These are phyloP conservation scores for Notocelia uddmanniana DNA, from an alignment of 2,888 invertebrate genomes.

Conservation along the genomic window DNA sequence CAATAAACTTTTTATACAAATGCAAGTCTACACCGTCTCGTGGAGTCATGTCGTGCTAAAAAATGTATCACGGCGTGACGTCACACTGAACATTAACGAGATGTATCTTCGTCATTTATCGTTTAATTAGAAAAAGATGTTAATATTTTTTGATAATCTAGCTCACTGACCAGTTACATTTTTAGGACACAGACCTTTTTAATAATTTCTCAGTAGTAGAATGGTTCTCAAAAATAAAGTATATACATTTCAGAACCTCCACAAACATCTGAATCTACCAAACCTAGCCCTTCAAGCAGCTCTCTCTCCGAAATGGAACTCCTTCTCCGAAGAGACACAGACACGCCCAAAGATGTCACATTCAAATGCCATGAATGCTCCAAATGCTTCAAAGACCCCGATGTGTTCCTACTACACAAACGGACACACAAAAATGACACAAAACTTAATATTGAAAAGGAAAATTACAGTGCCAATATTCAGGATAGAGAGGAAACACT, in stretches of 20 bases:
- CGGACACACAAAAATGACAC: constrained; percentile 58
- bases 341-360: constrained; percentile 48
- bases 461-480: constrained; percentile 61
- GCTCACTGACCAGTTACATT: no score
- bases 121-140: no score
- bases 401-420: constrained; percentile 73
- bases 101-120: no score
- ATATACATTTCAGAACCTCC: constrained; percentile 26
- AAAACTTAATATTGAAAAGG: constrained; percentile 57
- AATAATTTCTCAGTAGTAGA: no score
- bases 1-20: no score
- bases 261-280: constrained; percentile 36
- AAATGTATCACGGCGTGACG: no score
- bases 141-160: no score
- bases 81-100: no score
- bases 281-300: constrained; percentile 45
- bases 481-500: constrained; percentile 62
- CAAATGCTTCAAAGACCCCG: constrained; percentile 80
- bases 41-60: no score
- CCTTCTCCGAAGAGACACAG: constrained; percentile 22
- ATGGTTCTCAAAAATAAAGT: no score
- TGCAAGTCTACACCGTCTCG: no score
- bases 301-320: constrained; percentile 32
- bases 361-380: constrained; percentile 73
- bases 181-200: background rate